Evolutionary conservation across 23 tunicate species (phyloP), one percentile per base, ranked within the genome.

Genomic region (Botrylloides violaceus): DNA sequence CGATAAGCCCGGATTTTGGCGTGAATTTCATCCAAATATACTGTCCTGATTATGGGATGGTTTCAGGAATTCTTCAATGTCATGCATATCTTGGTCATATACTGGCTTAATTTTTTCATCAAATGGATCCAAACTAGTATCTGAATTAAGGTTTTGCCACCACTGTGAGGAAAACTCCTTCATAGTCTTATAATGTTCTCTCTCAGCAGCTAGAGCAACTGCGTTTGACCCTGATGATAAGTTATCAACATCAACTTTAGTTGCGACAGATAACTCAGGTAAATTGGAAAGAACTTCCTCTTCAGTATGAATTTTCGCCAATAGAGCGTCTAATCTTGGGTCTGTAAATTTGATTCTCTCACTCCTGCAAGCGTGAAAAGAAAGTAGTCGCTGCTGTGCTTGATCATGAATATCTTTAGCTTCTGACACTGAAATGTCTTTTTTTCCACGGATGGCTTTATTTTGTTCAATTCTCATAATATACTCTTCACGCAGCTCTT

Each of bases 301-400:
- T 47, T 85, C 84, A 25, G 81, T 85, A 55, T 85, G 71, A 0
- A 85, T 66, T 75, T 79, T 79, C 12, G 81, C 81, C 36, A 85
- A 34, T 32, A 79, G 39, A 9, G 80, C 73, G 1, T 68, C 68
- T 22, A 70, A 28, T 20, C 75, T 60, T 19, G 77, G 81, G 23
- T 79, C 62, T 5, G 70, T 60, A 9, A 28, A 64, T 36, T 35
- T 29, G n/a, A 20, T 36, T 32, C 18, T 61, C 48, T 32, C 12
- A 25, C 57, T 58, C 1, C 66, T 47, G 6, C 39, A 25, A 3
- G 70, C 35, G 29, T 64, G 76, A 66, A 65, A 72, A 6, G 27
- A 27, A 34, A 75, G 18, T 60, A 85, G 61, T 65, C 22, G 36
- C 47, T 75, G 55, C 43, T 85, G 94, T 25, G 85, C 73, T 32